A percentile compares a stretch with the other conserved stretches of the same genome.
These are phyloP conservation scores for Arizona elegans DNA, from an alignment of 2,113 vertebrate genomes.

Conservation along the genomic window DNA sequence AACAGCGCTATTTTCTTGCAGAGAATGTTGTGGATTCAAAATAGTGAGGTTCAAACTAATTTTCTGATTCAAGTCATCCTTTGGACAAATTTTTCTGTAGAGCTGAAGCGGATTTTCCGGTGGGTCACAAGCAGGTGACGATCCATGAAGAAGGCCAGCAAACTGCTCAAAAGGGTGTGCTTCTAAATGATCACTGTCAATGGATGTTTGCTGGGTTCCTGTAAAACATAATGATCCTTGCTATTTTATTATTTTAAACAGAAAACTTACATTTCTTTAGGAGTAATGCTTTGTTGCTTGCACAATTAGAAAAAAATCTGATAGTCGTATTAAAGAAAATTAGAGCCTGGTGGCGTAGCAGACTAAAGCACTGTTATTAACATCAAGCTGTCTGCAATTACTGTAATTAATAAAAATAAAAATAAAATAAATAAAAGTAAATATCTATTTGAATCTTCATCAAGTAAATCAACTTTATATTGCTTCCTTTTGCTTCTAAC, in stretches of 20 bases:
- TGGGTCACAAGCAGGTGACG: slow-evolving; percentile 89
- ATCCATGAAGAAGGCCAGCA: slow-evolving; percentile 93
- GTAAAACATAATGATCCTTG: slow-evolving; percentile 48
- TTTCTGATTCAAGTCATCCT: slow-evolving; percentile 54
- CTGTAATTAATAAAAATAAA: no score
- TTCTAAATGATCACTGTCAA: slow-evolving; percentile 76
- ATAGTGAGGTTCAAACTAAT: slow-evolving; percentile 68
- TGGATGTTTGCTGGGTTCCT: slow-evolving; percentile 64
- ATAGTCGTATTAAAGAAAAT: background rate
- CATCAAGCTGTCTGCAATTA: no score
- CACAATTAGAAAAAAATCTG: background rate
- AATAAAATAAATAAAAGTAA: no score
- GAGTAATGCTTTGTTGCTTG: background rate
- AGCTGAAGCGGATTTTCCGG: slow-evolving; percentile 91
- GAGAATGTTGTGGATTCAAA: slow-evolving; percentile 54
- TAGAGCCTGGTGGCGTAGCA: no score
- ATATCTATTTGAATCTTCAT: background rate
- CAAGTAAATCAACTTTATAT: background rate
- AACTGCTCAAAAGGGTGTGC: slow-evolving; percentile 87
- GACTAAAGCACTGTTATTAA: no score
- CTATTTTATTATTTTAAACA: background rate
- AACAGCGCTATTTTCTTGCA: slow-evolving; percentile 59
- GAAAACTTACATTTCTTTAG: background rate
- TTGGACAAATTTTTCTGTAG: slow-evolving; percentile 73
- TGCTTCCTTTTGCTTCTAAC: background rate